Conservation (phyloP, 2,113 vertebrate species). For the Hydrochoerus hydrochaeris region DNA sequence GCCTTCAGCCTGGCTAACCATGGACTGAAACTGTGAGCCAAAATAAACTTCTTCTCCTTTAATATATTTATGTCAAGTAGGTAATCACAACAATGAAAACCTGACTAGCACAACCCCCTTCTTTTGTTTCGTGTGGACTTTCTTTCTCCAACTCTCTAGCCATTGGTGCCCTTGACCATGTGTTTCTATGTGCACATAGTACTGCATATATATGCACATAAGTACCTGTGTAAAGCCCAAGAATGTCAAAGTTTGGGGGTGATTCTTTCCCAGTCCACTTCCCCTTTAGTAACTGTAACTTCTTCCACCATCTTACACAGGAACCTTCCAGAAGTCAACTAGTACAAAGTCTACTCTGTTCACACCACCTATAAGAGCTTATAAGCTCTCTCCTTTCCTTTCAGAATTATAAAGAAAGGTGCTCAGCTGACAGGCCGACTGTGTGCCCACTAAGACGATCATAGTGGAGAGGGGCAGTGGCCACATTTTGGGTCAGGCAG, state of each 20-base stretch:
- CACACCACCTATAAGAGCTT: not conserved
- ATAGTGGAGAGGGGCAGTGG: not conserved
- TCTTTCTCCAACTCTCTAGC: not conserved
- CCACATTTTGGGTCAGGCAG: too few species aligned
- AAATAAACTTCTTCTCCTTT: not conserved
- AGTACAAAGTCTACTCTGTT: not conserved
- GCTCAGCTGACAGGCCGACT: not conserved
- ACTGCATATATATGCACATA: not conserved
- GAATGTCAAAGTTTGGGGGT: not conserved
- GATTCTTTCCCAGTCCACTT: not conserved
- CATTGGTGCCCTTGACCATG: not conserved
- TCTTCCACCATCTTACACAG: slow-evolving; percentile 2
- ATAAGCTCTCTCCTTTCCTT: not conserved
- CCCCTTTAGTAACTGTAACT: not conserved
- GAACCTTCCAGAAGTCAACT: not conserved
- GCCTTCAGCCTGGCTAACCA: not conserved
- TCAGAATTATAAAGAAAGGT: not conserved
- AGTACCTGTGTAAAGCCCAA: not conserved
- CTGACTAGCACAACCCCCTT: not conserved
- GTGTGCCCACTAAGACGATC: not conserved
- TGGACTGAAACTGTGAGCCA: not conserved
- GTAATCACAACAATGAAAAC: not conserved
- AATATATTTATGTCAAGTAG: not conserved
- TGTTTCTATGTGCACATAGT: not conserved
- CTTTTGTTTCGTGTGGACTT: slow-evolving; percentile 13